Conservation (phyloP, 1,140 invertebrate species). For the Camponotus floridanus region DNA sequence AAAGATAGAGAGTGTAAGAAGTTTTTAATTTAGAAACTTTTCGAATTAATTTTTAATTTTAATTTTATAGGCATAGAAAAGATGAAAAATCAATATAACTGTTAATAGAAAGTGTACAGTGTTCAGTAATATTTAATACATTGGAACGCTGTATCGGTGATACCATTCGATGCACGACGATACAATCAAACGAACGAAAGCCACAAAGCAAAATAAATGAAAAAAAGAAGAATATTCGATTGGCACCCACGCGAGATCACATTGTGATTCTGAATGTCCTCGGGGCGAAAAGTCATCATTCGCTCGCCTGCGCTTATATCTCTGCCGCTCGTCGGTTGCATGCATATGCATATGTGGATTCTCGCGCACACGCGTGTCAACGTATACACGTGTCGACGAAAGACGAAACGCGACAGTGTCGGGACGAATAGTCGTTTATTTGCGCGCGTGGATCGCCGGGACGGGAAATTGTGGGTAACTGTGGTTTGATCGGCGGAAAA, state of each 20-base stretch:
- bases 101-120: too few relatives aligned
- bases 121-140: neutral
- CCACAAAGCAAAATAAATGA: neutral
- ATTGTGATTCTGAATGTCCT: conserved; percentile 21
- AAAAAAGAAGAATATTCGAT: conserved; percentile 31
- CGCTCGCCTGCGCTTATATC: conserved; percentile 23
- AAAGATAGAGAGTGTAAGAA: neutral
- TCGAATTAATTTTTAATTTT: neutral
- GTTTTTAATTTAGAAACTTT: too few relatives aligned
- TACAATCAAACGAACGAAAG: conserved; percentile 5
- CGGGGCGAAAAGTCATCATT: conserved; percentile 22
- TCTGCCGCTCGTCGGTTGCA: neutral
- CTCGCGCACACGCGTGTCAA: neutral
- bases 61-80: neutral
- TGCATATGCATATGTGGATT: conserved; percentile 40
- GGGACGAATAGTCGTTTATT: conserved; percentile 24
- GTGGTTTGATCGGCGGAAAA: neutral
- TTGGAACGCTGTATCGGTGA: neutral
- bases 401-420: conserved; percentile 4
- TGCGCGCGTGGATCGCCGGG: neutral
- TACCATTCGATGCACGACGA: conserved; percentile 1
- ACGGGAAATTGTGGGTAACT: conserved; percentile 28
- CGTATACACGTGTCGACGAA: conserved; percentile 27
- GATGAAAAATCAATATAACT: too few relatives aligned
- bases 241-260: conserved; percentile 9